Evolutionary conservation across 2,797 vertebrate species (phyloP).

Genomic region (Tapera naevia): DNA sequence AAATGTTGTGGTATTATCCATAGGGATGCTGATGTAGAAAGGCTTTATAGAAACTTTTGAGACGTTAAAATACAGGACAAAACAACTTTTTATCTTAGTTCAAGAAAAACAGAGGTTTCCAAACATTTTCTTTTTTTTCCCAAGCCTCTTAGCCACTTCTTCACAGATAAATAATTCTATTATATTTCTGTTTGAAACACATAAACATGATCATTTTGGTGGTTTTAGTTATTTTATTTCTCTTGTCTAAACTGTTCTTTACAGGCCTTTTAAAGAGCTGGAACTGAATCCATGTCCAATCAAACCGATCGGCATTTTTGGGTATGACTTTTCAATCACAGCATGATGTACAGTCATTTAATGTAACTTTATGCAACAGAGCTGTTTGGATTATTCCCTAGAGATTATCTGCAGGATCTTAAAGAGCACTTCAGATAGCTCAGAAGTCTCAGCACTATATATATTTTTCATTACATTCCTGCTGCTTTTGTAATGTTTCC

Average conservation of each 20-base stretch:
- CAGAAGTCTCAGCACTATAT: neutral
- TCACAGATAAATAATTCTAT: slow-evolving; percentile 4
- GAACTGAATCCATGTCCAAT: neutral
- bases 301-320: slow-evolving; percentile 5
- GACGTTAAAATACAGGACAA: neutral
- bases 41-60: neutral
- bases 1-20: neutral
- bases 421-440: slow-evolving; percentile 32
- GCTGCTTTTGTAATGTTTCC: slow-evolving; percentile 46
- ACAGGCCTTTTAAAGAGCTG: neutral
- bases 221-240: neutral
- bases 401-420: slow-evolving; percentile 40
- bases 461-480: slow-evolving; percentile 51
- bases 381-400: slow-evolving; percentile 35
- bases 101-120: neutral
- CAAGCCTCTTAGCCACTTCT: neutral
- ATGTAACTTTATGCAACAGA: neutral
- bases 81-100: neutral
- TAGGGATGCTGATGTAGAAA: neutral
- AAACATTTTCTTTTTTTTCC: neutral
- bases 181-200: neutral
- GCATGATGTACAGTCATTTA: neutral
- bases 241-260: neutral
- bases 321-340: slow-evolving; percentile 23
- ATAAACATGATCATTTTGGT: neutral